phyloP scores from a whole-genome alignment of 2,797 vertebrate species.

The Crocodylus rhombifer region DNA sequence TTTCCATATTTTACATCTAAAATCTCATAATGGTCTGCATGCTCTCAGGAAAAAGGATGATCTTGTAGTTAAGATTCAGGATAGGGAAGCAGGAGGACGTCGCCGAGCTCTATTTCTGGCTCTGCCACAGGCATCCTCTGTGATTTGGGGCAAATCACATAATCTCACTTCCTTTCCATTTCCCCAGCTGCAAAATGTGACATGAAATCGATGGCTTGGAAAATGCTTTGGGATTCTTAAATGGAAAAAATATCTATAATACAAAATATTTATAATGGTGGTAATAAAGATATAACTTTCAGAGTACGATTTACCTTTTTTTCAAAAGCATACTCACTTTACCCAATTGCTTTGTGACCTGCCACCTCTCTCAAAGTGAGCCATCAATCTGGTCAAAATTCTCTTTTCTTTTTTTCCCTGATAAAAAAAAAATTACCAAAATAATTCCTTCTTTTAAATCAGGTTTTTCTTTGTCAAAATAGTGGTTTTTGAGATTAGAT shows the following conservation, averaged over 20 bases:
- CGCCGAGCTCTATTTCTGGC: neutral
- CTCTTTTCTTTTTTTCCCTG: too few relatives aligned
- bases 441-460: neutral
- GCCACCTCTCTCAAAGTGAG: neutral
- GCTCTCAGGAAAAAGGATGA: neutral
- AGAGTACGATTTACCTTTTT: too few relatives aligned
- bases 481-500: neutral
- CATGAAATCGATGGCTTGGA: neutral
- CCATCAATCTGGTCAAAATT: neutral
- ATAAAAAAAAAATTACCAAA: neutral
- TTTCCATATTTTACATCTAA: neutral
- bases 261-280: neutral
- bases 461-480: neutral
- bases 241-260: neutral
- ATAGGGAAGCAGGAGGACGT: neutral
- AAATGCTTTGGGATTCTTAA: neutral
- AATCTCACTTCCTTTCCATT: conserved; percentile 6
- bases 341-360: too few relatives aligned
- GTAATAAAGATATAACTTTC: too few relatives aligned
- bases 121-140: neutral
- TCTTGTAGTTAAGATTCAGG: neutral
- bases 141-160: neutral
- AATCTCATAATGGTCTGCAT: neutral
- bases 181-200: neutral
- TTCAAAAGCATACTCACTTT: too few relatives aligned